Evolutionary conservation across 2,113 vertebrate genomes (phyloP).

Genomic region (Pomatorhinus ruficollis): DNA sequence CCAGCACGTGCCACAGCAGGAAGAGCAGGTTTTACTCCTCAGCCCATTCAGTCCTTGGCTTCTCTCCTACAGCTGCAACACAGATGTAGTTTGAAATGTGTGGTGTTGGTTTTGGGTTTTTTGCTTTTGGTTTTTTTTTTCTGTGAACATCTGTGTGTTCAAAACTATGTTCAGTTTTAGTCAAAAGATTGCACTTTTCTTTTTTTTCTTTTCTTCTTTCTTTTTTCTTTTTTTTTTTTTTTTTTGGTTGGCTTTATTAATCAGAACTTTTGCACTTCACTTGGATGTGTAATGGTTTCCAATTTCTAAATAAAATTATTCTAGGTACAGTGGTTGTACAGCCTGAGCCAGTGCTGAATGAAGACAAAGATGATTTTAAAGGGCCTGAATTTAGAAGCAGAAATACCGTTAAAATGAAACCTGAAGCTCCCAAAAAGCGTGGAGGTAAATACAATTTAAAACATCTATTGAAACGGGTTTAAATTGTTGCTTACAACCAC

Average conservation of each 20-base stretch:
- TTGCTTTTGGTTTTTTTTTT: neutral
- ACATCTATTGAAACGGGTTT: conserved; percentile 62
- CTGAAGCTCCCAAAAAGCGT: conserved; percentile 88
- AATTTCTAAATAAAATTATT: conserved; percentile 78
- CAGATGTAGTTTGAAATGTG: neutral
- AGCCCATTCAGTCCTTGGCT: neutral
- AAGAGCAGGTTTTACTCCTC: neutral
- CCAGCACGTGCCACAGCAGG: neutral
- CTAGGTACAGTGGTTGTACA: conserved; percentile 95
- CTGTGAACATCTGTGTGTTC: conserved; percentile 16
- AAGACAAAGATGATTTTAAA: conserved; percentile 97
- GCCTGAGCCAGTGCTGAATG: conserved; percentile 92
- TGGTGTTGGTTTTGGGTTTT: neutral
- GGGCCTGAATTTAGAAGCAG: conserved; percentile 97
- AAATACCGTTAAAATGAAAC: conserved; percentile 89
- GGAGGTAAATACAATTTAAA: conserved; percentile 84
- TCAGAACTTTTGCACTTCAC: conserved; percentile 70
- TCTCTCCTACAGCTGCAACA: neutral
- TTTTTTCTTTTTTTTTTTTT: neutral
- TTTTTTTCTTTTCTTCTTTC: neutral
- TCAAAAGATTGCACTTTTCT: neutral
- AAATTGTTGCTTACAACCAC: conserved; percentile 73
- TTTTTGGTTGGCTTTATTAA: conserved; percentile 24
- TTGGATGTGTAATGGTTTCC: conserved; percentile 79
- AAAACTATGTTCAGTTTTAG: neutral